Evolutionary conservation across 1,140 invertebrate species (phyloP).

Genomic region (Pollicipes pollicipes): DNA sequence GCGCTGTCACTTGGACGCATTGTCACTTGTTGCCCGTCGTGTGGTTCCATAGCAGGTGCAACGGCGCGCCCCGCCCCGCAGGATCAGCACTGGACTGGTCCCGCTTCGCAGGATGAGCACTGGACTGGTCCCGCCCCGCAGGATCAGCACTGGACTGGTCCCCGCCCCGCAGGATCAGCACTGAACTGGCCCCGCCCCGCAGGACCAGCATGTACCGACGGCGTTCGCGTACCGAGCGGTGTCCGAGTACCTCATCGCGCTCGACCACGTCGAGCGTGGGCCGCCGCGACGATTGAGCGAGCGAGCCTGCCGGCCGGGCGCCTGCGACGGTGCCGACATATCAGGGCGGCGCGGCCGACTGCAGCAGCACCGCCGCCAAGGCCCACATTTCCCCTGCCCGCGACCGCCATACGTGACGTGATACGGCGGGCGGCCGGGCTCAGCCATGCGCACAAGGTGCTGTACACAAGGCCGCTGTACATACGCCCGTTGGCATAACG

Average conservation of each 20-base stretch:
- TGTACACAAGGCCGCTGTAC: no score
- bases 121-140: no score
- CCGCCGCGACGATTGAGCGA: not conserved
- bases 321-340: not conserved
- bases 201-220: no score
- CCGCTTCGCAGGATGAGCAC: no score
- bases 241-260: slow-evolving; percentile 86
- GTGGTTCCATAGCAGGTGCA: no score
- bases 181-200: no score
- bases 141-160: no score
- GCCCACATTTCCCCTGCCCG: not conserved
- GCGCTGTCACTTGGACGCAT: no score
- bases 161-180: no score
- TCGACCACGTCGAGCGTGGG: slow-evolving; percentile 49
- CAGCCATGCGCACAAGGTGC: not conserved
- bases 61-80: slow-evolving; percentile 32
- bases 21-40: no score
- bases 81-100: slow-evolving; percentile 99
- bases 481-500: not conserved
- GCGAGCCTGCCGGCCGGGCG: no score
- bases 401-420: not conserved
- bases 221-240: slow-evolving; percentile 97
- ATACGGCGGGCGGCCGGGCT: not conserved
- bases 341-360: not conserved
- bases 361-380: not conserved